Evolutionary conservation across 2,113 vertebrate species (phyloP), one percentile per base, ranked within the genome.

Genomic region (Rhadina sibilatrix): DNA sequence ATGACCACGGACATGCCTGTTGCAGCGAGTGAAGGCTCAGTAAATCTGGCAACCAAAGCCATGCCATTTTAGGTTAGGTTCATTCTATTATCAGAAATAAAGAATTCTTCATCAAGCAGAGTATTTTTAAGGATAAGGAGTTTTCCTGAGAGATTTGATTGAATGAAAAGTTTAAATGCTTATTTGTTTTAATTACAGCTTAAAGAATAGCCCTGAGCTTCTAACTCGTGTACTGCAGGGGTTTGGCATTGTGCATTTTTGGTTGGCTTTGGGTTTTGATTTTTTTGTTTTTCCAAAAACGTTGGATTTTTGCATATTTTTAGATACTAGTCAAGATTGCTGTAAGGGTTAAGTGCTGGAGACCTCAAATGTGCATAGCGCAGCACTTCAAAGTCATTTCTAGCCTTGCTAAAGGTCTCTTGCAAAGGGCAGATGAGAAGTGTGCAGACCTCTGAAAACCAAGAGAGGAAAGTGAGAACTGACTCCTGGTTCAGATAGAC

Each of bases 231-330:
- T 54, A 5, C 44, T 56, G 16, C 21, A 59, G 11, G 27, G 3
- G 6, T 33, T 79, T 80, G 25, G 19, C 2, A 0, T 7, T 16
- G 8, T 28, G 6, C 5, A 0, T 0, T 33, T 72, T 75, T 37
- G n/a, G 19, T 61, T 92, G n/a, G 31, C 9, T 60, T 91, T 33
- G 35, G 10, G 6, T 16, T 82, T 82, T 50, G 30, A 15, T 24
- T 69, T 59, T 59, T 54, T 47, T 33, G 5, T 75, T 57, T 70
- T 75, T 59, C 30, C 4, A 23, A 12, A 65, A 90, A 20, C 3
- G 4, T 20, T 57, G 54, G 4, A 4, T 28, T 91, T 83, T 75
- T 52, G 9, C 9, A 1, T 74, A 19, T 35, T 86, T 88, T 89
- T 69, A 7, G 21, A 18, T 83, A 59, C 6, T 27, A n/a, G 0